These are phyloP conservation scores for Drosophila buzzatii DNA, from an alignment of 2,888 invertebrate genomes.

Conservation along the genomic window DNA sequence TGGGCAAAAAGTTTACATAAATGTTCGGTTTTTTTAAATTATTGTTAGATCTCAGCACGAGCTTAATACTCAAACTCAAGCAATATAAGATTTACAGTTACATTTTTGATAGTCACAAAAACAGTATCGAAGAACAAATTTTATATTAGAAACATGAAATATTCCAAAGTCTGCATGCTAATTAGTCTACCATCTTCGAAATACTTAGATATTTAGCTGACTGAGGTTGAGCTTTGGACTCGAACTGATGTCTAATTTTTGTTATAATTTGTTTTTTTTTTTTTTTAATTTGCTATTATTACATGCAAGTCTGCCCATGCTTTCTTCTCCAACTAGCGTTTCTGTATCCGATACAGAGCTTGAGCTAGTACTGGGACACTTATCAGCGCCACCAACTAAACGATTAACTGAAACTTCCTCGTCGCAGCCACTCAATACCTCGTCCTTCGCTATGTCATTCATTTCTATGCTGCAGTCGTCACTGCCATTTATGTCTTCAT, in stretches of 20 bases:
- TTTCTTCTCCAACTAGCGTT: slow-evolving; percentile 58
- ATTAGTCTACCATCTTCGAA: neutral
- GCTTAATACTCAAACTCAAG: neutral
- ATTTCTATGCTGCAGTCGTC: slow-evolving; percentile 10
- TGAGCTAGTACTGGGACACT: slow-evolving; percentile 12
- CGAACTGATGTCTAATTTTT: slow-evolving; percentile 22
- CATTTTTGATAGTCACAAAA: neutral
- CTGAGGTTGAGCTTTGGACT: slow-evolving; percentile 6
- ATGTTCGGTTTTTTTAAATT: neutral
- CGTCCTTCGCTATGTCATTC: neutral
- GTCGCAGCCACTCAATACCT: slow-evolving; percentile 17
- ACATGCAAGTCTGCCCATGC: slow-evolving; percentile 33
- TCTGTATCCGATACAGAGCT: slow-evolving; percentile 62
- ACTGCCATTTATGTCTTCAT: slow-evolving; percentile 23
- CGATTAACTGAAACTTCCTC: slow-evolving; percentile 25
- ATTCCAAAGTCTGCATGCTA: neutral
- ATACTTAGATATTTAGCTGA: no score
- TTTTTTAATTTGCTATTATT: slow-evolving; percentile 23
- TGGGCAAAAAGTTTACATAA: slow-evolving; percentile 11
- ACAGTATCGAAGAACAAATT: neutral
- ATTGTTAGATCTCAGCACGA: slow-evolving; percentile 16
- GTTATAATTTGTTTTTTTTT: no score
- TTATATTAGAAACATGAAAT: neutral
- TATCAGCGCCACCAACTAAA: slow-evolving; percentile 62
- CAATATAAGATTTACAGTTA: neutral